Conservation (phyloP, 2,888 invertebrate genomes). For the Troides helena region DNA sequence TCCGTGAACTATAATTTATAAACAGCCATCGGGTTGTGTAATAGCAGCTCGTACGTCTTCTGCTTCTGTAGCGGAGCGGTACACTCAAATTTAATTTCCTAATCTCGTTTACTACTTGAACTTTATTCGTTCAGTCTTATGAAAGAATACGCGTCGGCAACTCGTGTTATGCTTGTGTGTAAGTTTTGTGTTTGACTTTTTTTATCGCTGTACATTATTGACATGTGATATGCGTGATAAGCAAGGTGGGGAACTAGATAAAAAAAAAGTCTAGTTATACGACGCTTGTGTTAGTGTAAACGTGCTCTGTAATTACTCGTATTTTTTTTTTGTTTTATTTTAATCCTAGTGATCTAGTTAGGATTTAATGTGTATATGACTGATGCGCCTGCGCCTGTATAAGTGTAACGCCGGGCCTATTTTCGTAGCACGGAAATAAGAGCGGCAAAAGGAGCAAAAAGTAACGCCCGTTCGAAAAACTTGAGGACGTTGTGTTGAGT, state of each 20-base stretch:
- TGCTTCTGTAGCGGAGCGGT: conserved; percentile 29
- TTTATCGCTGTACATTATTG: conserved; percentile 48
- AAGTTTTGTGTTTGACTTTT: conserved; percentile 42
- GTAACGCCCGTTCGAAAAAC: conserved; percentile 72
- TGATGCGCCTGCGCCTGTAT: conserved; percentile 73
- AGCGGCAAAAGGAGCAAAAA: conserved; percentile 79
- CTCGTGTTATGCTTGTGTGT: conserved; percentile 48
- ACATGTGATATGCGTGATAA: conserved; percentile 54
- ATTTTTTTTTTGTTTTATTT: conserved; percentile 36
- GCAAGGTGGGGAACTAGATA: conserved; percentile 48
- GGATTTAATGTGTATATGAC: conserved; percentile 53
- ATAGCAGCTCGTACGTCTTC: conserved; percentile 43
- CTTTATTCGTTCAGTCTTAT: conserved; percentile 52
- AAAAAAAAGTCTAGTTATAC: conserved; percentile 39
- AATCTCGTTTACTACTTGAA: conserved; percentile 51
- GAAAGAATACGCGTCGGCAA: conserved; percentile 44
- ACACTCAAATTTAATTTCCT: conserved; percentile 42
- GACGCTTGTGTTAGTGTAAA: conserved; percentile 17
- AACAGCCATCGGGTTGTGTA: conserved; percentile 55
- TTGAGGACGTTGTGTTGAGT: conserved; percentile 72
- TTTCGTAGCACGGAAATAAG: conserved; percentile 81
- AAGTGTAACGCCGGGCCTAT: conserved; percentile 76
- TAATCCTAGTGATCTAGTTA: conserved; percentile 40
- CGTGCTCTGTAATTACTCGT: conserved; percentile 25
- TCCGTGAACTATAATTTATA: conserved; percentile 49